Evolutionary conservation across 2,888 invertebrate genomes (phyloP).

Genomic region (Macrosiphum euphorbiae): DNA sequence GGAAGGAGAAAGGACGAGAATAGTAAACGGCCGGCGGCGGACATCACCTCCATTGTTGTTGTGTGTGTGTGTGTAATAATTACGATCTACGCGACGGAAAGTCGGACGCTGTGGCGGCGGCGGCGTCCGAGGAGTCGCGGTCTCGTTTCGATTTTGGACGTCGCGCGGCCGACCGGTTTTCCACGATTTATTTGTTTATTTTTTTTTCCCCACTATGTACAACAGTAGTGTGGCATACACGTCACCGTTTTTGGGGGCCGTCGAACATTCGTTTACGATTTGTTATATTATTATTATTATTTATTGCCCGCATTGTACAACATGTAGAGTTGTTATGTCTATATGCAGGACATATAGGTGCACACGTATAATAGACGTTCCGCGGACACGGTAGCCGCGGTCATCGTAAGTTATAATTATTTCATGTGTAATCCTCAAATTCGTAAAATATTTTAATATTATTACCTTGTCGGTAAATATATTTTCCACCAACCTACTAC

Average conservation of each 20-base stretch:
- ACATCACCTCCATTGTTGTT: slow-evolving; percentile 11
- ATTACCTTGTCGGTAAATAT: no score
- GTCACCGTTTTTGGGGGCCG: background rate
- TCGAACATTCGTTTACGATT: background rate
- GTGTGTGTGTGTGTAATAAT: background rate
- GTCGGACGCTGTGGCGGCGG: background rate
- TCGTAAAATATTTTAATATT: background rate
- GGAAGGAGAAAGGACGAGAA: background rate
- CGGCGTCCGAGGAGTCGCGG: background rate
- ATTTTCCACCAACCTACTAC: no score
- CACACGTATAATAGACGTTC: background rate
- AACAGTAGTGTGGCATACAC: background rate
- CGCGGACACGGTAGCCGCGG: background rate
- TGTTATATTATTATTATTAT: background rate
- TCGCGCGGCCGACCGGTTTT: slow-evolving; percentile 38
- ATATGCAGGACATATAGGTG: background rate
- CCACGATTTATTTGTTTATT: background rate
- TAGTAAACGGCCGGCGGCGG: slow-evolving; percentile 10
- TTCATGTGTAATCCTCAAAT: background rate
- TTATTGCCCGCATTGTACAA: background rate
- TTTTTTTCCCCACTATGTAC: background rate
- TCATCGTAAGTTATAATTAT: background rate
- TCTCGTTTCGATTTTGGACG: slow-evolving; percentile 40
- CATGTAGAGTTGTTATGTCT: background rate
- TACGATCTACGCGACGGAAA: slow-evolving; percentile 2